Conservation (phyloP, 2,888 invertebrate genomes). For the Andrena hattorfiana region DNA sequence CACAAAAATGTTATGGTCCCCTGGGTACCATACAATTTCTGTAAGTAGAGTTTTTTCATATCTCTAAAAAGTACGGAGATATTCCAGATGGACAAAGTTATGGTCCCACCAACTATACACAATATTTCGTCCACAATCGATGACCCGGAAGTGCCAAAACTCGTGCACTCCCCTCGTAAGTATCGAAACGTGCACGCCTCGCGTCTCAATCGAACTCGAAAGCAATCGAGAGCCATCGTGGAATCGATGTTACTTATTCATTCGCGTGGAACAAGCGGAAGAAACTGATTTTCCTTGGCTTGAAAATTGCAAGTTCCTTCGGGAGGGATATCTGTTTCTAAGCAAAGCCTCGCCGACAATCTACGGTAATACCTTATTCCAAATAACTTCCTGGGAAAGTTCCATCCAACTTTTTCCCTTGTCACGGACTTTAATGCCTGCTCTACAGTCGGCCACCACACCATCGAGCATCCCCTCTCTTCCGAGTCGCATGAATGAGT, state of each 20-base stretch:
- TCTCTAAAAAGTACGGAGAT: no score
- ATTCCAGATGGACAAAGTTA: no score
- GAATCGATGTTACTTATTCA: constrained; percentile 19
- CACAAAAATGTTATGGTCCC: no score
- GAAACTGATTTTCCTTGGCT: constrained; percentile 55
- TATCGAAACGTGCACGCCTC: background rate
- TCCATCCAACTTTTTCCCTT: constrained; percentile 44
- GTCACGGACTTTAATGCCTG: constrained; percentile 33
- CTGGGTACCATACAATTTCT: no score
- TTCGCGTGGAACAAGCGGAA: background rate
- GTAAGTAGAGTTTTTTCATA: no score
- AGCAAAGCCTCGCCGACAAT: constrained; percentile 48
- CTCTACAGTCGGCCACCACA: no score
- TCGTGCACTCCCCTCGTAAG: background rate
- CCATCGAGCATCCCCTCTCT: background rate
- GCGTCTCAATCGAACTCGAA: no score
- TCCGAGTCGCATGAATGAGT: constrained; percentile 32
- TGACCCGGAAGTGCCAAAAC: no score
- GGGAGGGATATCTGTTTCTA: constrained; percentile 47
- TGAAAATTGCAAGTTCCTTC: constrained; percentile 56
- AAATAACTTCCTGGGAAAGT: constrained; percentile 58
- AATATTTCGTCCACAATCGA: no score
- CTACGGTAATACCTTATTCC: constrained; percentile 56
- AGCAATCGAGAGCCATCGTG: no score
- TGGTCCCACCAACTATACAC: no score